Conservation (phyloP, 2,113 vertebrate species). For the Eurystomus gularis region DNA sequence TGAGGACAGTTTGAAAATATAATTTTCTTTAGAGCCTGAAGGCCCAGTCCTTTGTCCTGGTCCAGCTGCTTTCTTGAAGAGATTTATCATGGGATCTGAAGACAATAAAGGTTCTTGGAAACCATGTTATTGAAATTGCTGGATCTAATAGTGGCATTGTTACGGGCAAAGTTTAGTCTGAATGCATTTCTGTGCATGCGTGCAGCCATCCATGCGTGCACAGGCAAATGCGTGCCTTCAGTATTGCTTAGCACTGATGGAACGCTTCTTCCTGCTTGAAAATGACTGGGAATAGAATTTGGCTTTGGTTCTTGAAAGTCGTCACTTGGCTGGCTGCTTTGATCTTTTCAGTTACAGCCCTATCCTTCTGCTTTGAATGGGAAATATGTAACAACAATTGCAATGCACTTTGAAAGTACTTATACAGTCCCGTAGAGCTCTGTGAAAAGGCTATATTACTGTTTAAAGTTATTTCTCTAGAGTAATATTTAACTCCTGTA, state of each 20-base stretch:
- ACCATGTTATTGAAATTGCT: neutral
- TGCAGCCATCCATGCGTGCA: rapidly evolving
- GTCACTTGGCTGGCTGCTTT: neutral
- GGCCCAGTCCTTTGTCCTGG: neutral
- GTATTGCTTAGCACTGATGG: neutral
- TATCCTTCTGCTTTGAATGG: neutral
- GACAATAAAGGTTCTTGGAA: neutral
- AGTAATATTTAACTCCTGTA: neutral
- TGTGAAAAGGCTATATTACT: neutral
- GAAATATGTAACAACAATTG: neutral
- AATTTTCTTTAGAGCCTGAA: neutral
- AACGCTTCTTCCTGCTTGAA: neutral
- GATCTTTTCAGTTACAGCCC: neutral
- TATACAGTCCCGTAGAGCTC: neutral
- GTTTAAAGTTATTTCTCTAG: neutral
- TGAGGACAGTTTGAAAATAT: neutral
- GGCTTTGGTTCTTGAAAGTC: neutral
- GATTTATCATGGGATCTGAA: neutral
- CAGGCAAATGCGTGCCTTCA: neutral
- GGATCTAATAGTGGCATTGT: neutral
- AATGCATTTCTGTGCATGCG: neutral
- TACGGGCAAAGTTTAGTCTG: neutral
- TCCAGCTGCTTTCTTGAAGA: neutral
- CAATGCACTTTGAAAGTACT: neutral
- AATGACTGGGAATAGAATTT: neutral